Evolutionary conservation across 2,888 invertebrate genomes (phyloP).

Genomic region (Tipula lateralis): DNA sequence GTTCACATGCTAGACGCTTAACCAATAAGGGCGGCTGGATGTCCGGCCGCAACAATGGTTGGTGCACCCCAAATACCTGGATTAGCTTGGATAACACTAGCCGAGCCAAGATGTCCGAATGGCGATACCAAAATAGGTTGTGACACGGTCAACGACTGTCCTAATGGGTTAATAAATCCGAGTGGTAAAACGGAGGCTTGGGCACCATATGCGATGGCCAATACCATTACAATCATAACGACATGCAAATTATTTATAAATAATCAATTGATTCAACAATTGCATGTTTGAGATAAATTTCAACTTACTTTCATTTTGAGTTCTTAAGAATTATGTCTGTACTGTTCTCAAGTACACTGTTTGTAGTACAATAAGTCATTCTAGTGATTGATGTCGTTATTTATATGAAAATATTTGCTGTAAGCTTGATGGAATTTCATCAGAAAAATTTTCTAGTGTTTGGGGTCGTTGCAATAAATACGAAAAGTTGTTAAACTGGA

Average conservation of each 20-base stretch:
- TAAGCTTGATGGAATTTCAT: neutral
- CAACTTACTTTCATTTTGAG: neutral
- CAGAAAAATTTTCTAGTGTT: neutral
- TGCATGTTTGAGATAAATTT: neutral
- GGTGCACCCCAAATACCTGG: slow-evolving; percentile 6
- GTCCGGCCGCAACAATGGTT: neutral
- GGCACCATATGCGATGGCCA: neutral
- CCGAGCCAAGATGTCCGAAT: neutral
- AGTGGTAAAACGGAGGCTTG: slow-evolving; percentile 7
- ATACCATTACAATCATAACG: neutral
- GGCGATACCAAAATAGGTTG: neutral
- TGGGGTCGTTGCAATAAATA: neutral
- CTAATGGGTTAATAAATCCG: slow-evolving; percentile 3
- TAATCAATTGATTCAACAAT: no score
- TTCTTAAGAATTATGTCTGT: neutral
- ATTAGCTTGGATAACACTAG: neutral
- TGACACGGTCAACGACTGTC: slow-evolving; percentile 2
- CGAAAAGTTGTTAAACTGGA: neutral
- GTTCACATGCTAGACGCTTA: neutral
- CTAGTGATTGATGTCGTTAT: neutral
- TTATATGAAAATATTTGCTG: neutral
- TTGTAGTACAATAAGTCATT: neutral
- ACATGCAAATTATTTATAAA: neutral
- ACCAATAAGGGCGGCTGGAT: neutral
- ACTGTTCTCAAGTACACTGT: neutral